phyloP scores from a whole-genome alignment of 2,888 invertebrate genomes.

The Drosophila fungiperda region DNA sequence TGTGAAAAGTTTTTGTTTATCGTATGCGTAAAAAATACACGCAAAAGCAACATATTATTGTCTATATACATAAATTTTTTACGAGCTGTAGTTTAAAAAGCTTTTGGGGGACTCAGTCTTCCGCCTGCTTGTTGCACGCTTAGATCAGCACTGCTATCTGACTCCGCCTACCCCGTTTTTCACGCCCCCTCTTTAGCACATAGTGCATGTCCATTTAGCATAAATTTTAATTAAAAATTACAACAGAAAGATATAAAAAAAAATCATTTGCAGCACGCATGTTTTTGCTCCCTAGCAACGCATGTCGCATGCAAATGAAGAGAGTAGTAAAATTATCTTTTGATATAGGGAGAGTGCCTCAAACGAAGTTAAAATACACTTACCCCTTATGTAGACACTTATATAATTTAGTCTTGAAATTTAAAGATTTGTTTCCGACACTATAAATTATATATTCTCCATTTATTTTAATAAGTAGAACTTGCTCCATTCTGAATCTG shows the following conservation, averaged over 20 bases:
- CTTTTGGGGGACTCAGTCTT: constrained; percentile 14
- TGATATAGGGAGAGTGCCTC: background rate
- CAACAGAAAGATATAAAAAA: constrained; percentile 14
- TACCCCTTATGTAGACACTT: background rate
- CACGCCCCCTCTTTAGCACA: background rate
- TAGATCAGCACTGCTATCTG: constrained; percentile 36
- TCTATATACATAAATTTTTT: constrained; percentile 5
- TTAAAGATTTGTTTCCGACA: background rate
- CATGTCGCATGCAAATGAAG: constrained; percentile 74
- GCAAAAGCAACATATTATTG: too few relatives aligned
- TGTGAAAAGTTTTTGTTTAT: constrained; percentile 69
- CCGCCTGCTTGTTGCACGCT: constrained; percentile 20
- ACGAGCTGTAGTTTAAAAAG: constrained; percentile 37
- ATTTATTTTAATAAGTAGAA: background rate
- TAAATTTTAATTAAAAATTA: constrained; percentile 70
- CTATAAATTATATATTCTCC: background rate
- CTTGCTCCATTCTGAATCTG: too few relatives aligned
- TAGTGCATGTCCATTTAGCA: constrained; percentile 72
- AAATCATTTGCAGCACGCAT: constrained; percentile 70
- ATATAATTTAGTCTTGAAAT: background rate
- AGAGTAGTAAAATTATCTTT: constrained; percentile 12
- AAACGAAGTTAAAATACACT: constrained; percentile 24
- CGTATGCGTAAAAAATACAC: constrained; percentile 71
- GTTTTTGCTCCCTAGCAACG: constrained; percentile 39
- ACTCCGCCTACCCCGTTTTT: background rate